These are phyloP conservation scores for Megaptera novaeangliae DNA, from an alignment of 2,113 vertebrate species.

Conservation along the genomic window DNA sequence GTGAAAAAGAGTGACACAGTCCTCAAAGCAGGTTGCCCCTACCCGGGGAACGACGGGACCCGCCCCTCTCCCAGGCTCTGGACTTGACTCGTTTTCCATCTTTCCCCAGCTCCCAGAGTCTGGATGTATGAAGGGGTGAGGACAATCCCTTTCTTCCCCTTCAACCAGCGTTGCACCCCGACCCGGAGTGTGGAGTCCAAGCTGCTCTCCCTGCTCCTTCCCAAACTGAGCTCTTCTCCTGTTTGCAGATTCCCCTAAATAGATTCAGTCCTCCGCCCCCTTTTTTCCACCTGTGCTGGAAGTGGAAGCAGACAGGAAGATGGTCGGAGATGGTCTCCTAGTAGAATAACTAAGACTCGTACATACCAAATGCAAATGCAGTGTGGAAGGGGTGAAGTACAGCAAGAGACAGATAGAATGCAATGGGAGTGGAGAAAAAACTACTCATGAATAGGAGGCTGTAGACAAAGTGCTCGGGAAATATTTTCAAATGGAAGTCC, in stretches of 20 bases:
- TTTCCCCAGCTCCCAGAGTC: background rate
- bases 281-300: background rate
- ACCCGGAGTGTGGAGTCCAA: background rate
- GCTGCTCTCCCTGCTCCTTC: background rate
- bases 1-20: background rate
- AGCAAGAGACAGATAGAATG: background rate
- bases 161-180: background rate
- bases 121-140: background rate
- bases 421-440: background rate
- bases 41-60: background rate
- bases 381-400: background rate
- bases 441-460: background rate
- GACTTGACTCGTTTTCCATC: background rate
- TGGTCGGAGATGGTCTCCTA: background rate
- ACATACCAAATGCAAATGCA: background rate
- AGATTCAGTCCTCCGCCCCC: background rate
- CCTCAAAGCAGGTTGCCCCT: background rate
- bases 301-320: background rate
- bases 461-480: background rate
- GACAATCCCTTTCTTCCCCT: background rate
- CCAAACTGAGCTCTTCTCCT: background rate
- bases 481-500: background rate
- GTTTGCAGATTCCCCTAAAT: background rate
- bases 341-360: background rate
- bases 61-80: background rate